phyloP scores from a whole-genome alignment of 2,113 vertebrate genomes.

The Sander lucioperca region DNA sequence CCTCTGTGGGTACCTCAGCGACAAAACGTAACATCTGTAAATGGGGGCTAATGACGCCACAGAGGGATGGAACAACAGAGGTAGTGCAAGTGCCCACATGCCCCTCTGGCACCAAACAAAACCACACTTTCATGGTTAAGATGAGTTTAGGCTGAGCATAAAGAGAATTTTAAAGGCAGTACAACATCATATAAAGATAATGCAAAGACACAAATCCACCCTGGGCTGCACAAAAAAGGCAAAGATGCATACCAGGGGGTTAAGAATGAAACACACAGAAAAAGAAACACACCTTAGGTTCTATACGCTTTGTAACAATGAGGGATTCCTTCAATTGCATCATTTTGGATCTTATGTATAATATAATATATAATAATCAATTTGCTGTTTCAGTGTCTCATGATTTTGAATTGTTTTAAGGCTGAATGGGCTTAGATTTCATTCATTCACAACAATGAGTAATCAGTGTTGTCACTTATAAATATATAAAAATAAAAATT shows the following conservation, averaged over 20 bases:
- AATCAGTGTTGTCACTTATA: too few species aligned
- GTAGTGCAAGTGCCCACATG: background rate
- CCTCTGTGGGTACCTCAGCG: background rate
- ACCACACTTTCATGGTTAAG: conserved; percentile 8
- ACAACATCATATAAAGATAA: background rate
- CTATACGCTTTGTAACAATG: background rate
- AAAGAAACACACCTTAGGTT: background rate
- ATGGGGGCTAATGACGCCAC: conserved; percentile 39
- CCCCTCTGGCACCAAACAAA: conserved; percentile 25
- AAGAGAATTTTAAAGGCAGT: background rate
- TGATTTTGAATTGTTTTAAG: background rate
- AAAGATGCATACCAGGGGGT: background rate
- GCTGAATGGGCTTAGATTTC: too few species aligned
- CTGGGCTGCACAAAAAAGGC: background rate
- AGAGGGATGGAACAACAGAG: background rate
- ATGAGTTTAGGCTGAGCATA: background rate
- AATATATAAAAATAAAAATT: background rate
- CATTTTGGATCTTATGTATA: too few species aligned
- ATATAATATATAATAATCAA: too few species aligned
- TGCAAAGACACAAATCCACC: background rate
- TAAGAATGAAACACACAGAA: background rate
- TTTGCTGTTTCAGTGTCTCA: background rate
- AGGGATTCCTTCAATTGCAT: background rate
- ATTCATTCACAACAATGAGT: too few species aligned
- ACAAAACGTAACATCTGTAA: conserved; percentile 25